Evolutionary conservation across 2,797 vertebrate genomes (phyloP).

Genomic region (Pseudochirops cupreus): DNA sequence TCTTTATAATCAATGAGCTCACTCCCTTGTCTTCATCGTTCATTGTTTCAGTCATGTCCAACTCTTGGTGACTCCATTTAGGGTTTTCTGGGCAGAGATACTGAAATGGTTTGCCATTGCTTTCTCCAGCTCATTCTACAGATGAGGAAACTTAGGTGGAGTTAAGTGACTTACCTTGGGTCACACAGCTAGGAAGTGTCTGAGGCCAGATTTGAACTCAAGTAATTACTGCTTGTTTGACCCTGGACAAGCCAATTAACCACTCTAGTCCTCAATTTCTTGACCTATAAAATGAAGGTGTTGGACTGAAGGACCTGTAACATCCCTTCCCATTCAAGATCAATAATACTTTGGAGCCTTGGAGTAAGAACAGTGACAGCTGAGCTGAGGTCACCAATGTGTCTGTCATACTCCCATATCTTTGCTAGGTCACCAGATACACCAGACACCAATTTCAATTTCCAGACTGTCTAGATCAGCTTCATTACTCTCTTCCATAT

Average conservation of each 20-base stretch:
- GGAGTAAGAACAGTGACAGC: neutral
- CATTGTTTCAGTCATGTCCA: neutral
- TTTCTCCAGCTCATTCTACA: neutral
- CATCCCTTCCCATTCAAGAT: neutral
- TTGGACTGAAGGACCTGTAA: too few species aligned
- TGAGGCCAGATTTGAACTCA: neutral
- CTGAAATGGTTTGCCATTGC: neutral
- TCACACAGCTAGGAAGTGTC: neutral
- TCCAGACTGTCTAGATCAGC: neutral
- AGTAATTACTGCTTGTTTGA: neutral
- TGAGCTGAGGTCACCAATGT: neutral
- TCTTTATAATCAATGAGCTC: neutral
- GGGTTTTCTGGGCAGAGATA: neutral
- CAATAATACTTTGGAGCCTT: neutral
- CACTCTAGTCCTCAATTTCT: neutral
- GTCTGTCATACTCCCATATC: neutral
- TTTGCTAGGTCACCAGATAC: neutral
- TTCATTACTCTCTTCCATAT: neutral
- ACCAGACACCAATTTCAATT: neutral
- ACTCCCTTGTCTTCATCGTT: neutral
- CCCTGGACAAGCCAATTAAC: neutral
- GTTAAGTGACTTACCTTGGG: neutral
- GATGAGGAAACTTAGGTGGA: neutral
- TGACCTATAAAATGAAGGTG: neutral
- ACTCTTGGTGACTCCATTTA: neutral